A percentile compares a stretch with the other conserved stretches of the same genome.
These are phyloP conservation scores for Syngnathus rostellatus DNA, from an alignment of 2,797 vertebrate species.

Conservation along the genomic window DNA sequence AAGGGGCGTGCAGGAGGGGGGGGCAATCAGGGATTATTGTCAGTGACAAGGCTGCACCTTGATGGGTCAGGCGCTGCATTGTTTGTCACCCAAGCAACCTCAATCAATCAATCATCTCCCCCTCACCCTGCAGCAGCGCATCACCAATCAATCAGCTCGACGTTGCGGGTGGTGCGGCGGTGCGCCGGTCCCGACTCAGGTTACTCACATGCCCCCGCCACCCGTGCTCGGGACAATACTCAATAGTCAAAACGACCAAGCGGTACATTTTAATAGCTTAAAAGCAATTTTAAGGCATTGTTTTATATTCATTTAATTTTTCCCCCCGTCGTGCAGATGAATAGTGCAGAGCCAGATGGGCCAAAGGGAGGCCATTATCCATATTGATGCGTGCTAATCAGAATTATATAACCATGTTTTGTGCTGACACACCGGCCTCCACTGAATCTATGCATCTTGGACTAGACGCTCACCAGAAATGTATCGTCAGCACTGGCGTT, in stretches of 20 bases:
- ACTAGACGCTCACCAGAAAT: not conserved
- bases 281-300: slow-evolving; percentile 32
- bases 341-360: slow-evolving; percentile 45
- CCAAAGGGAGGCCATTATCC: slow-evolving; percentile 16
- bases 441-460: slow-evolving; percentile 4
- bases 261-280: slow-evolving; percentile 37
- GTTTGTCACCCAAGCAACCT: slow-evolving; percentile 71
- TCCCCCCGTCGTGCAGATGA: slow-evolving; percentile 18
- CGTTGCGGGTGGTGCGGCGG: slow-evolving; percentile 30
- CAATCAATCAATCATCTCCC: slow-evolving; percentile 75
- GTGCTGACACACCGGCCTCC: not conserved
- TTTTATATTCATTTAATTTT: slow-evolving; percentile 54
- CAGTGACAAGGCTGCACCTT: slow-evolving; percentile 68
- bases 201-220: slow-evolving; percentile 48
- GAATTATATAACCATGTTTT: slow-evolving; percentile 4
- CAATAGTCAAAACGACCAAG: slow-evolving; percentile 40
- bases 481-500: not conserved
- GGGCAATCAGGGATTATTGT: slow-evolving; percentile 65
- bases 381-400: slow-evolving; percentile 9
- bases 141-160: slow-evolving; percentile 61
- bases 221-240: slow-evolving; percentile 32
- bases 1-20: slow-evolving; percentile 19
- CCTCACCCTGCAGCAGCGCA: slow-evolving; percentile 20
- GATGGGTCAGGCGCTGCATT: slow-evolving; percentile 61
- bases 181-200: slow-evolving; percentile 27